Percentiles rank a stretch among this genome's conserved stretches.
These are phyloP conservation scores for Lontra canadensis DNA, from an alignment of 2,113 vertebrate species.

Conservation along the genomic window DNA sequence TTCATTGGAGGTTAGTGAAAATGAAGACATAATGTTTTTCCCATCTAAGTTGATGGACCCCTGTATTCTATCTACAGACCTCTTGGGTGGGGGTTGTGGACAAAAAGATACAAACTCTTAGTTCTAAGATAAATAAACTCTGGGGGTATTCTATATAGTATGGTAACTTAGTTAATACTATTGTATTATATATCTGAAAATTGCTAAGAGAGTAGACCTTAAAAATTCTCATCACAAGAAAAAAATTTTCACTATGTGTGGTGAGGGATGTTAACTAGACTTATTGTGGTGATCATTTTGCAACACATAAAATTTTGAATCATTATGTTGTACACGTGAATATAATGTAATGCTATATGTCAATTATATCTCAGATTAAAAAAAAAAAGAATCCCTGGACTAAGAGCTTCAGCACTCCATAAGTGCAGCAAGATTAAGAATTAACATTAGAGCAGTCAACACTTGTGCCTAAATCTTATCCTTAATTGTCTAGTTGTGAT, in stretches of 20 bases:
- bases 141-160: neutral
- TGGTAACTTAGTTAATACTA: neutral
- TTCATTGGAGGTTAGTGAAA: constrained; percentile 11
- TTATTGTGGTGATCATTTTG: neutral
- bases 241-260: neutral
- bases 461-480: neutral
- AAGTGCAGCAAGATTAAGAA: neutral
- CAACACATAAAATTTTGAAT: neutral
- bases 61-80: neutral
- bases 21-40: neutral
- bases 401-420: neutral
- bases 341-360: neutral
- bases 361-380: neutral
- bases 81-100: neutral
- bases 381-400: neutral
- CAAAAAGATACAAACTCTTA: neutral
- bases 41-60: neutral
- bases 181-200: neutral
- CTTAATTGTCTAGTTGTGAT: neutral
- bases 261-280: neutral
- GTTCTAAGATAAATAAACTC: neutral
- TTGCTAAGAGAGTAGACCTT: neutral
- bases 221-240: neutral
- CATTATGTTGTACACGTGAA: neutral
- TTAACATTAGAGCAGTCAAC: neutral